Conservation (phyloP, 2,113 vertebrate species). For the Toxotes jaculatrix region DNA sequence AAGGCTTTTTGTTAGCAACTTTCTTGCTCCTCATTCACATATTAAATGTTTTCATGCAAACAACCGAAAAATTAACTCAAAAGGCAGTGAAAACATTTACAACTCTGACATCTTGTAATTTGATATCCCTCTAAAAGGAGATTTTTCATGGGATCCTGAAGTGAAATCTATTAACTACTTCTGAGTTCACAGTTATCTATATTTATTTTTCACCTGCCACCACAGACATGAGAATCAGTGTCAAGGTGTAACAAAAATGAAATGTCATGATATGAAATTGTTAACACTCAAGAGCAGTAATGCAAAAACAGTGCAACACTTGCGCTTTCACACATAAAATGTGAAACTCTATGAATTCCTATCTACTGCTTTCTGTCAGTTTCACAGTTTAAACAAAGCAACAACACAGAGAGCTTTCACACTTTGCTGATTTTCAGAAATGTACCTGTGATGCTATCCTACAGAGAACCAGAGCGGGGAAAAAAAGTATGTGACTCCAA, state of each 20-base stretch:
- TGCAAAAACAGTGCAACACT: neutral
- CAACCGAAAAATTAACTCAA: neutral
- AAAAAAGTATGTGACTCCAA: constrained; percentile 39
- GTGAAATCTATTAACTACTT: neutral
- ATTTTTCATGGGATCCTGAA: neutral
- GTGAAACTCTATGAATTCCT: constrained; percentile 11
- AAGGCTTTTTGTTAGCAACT: neutral
- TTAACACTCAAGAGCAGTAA: neutral
- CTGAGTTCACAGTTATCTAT: neutral
- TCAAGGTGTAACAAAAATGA: constrained; percentile 10
- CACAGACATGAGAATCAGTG: neutral
- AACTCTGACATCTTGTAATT: neutral
- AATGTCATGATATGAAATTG: neutral
- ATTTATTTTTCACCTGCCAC: constrained; percentile 3
- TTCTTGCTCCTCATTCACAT: neutral
- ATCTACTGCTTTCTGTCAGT: neutral
- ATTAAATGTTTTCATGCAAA: neutral
- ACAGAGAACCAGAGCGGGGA: constrained; percentile 14
- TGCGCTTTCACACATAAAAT: neutral
- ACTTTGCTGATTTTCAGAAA: constrained; percentile 24
- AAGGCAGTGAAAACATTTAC: neutral
- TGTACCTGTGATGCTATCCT: constrained; percentile 16
- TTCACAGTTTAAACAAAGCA: constrained; percentile 35
- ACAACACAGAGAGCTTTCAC: constrained; percentile 30
- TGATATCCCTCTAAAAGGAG: neutral